Evolutionary conservation across 1,140 invertebrate genomes (phyloP).

Genomic region (Batillaria attramentaria): DNA sequence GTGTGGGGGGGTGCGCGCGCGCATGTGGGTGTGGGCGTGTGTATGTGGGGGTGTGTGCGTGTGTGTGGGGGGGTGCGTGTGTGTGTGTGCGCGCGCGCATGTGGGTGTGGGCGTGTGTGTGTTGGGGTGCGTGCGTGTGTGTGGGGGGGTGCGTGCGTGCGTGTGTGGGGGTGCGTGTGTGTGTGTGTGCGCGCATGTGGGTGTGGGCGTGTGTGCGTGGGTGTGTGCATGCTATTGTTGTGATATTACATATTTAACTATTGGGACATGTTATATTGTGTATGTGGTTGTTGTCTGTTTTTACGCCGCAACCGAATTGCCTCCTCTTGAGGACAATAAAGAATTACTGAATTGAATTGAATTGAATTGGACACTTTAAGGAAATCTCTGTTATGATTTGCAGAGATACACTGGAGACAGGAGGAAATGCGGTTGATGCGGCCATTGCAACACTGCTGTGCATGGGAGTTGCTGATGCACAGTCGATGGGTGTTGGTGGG

Average conservation of each 20-base stretch:
- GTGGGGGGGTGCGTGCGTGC: background rate
- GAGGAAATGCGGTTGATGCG: constrained; percentile 36
- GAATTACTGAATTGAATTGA: background rate
- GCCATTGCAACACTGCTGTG: constrained; percentile 34
- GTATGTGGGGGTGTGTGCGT: constrained; percentile 1
- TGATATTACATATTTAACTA: no score
- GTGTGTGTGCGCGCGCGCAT: constrained; percentile 11
- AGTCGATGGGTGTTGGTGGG: constrained; percentile 39
- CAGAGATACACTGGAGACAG: constrained; percentile 16
- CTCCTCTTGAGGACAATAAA: background rate
- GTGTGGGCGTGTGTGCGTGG: constrained; percentile 24
- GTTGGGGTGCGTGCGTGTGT: constrained; percentile 20
- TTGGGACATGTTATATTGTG: background rate
- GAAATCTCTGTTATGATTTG: background rate
- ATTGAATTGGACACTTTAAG: no score
- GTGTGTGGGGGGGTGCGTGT: background rate
- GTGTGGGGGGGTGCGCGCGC: background rate
- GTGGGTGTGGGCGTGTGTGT: constrained; percentile 23
- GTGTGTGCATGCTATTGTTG: constrained; percentile 12
- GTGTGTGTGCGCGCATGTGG: constrained; percentile 12
- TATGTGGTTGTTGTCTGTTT: no score
- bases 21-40: constrained; percentile 5
- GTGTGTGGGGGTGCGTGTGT: background rate
- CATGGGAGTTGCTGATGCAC: constrained; percentile 29
- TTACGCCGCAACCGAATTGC: no score